phyloP scores from a whole-genome alignment of 2,797 vertebrate genomes.

The Xerus rutilus region DNA sequence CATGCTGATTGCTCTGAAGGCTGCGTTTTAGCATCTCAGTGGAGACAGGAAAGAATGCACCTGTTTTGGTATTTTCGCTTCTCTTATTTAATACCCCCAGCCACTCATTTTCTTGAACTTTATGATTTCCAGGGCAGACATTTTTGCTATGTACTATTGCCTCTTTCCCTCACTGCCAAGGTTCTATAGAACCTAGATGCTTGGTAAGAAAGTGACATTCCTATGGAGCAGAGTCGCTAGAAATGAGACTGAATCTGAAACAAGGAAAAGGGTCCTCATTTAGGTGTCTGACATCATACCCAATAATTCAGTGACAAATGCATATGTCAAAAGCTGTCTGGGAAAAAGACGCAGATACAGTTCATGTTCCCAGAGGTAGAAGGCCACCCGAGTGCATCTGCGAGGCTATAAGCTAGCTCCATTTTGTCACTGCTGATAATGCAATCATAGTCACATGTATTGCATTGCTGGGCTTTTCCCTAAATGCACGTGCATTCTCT shows the following conservation, averaged over 20 bases:
- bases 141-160: neutral
- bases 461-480: neutral
- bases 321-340: neutral
- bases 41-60: neutral
- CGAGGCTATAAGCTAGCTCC: too few species aligned
- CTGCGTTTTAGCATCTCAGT: neutral
- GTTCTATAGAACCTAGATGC: neutral
- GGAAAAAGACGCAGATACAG: neutral
- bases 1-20: neutral
- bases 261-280: neutral
- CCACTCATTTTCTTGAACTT: neutral
- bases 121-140: neutral
- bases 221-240: neutral
- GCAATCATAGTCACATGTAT: neutral
- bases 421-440: neutral
- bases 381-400: neutral
- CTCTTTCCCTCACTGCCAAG: neutral
- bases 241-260: neutral
- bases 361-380: neutral
- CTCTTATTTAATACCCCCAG: neutral
- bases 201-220: neutral
- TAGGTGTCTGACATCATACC: neutral
- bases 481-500: neutral
- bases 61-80: neutral
- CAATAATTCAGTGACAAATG: neutral